Evolutionary conservation across 2,113 vertebrate genomes (phyloP).

Genomic region (Aphelocoma coerulescens): DNA sequence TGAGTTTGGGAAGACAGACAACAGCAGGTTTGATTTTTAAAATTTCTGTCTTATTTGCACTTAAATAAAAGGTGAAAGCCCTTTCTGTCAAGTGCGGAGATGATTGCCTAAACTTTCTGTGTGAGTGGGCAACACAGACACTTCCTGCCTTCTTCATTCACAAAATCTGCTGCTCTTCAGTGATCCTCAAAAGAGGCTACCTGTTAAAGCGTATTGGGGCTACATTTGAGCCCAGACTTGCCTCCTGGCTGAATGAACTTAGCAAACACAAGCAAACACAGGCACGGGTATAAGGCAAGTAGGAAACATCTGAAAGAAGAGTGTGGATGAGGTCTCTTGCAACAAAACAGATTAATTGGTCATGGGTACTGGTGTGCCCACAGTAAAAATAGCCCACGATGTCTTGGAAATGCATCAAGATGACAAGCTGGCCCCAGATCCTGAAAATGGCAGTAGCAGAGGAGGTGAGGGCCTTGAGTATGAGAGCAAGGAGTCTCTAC

Average conservation of each 20-base stretch:
- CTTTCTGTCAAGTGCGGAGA: not conserved
- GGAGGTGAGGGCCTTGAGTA: not conserved
- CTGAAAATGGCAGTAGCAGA: not conserved
- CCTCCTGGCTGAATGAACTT: not conserved
- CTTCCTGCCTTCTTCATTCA: not conserved
- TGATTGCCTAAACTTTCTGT: not conserved
- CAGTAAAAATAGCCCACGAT: accelerated
- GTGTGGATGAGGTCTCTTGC: not conserved
- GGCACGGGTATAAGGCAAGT: not conserved
- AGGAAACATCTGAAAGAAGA: not conserved
- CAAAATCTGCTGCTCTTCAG: not conserved
- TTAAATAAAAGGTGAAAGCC: not conserved
- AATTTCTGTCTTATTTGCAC: not conserved
- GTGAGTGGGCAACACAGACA: not conserved
- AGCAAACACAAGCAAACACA: not conserved
- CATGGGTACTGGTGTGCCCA: not conserved
- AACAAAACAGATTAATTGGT: not conserved
- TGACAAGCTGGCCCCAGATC: not conserved
- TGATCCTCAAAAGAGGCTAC: not conserved
- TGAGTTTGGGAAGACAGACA: not conserved
- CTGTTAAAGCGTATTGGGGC: accelerated
- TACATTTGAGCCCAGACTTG: not conserved
- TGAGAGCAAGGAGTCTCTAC: not conserved
- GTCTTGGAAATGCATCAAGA: not conserved
- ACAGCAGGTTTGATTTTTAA: not conserved